A percentile compares a stretch with the other conserved stretches of the same genome.
These are phyloP conservation scores for Drosophila micromelanica DNA, from an alignment of 1,140 invertebrate species.

Conservation along the genomic window DNA sequence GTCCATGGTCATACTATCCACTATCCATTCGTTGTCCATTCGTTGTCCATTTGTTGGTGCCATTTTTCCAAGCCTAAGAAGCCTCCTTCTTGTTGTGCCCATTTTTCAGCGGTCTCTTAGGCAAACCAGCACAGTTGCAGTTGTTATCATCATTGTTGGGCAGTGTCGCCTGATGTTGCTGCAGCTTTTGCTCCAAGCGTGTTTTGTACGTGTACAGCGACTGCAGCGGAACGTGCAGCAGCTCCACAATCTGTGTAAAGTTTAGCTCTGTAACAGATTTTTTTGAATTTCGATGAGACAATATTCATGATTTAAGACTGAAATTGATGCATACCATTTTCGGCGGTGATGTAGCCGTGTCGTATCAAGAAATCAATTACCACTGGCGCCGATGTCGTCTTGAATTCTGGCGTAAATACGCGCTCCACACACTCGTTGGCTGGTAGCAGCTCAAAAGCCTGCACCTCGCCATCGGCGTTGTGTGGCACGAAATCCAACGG, in stretches of 20 bases:
- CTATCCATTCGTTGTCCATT: constrained; percentile 34
- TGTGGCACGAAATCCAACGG: constrained; percentile 94
- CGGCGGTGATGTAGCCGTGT: constrained; percentile 94
- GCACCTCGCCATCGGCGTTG: constrained; percentile 97
- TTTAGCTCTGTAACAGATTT: constrained; percentile 88
- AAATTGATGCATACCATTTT: constrained; percentile 89
- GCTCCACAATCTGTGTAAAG: constrained; percentile 92
- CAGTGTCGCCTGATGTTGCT: constrained; percentile 47
- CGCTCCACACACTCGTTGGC: constrained; percentile 92
- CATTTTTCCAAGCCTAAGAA: constrained; percentile 32
- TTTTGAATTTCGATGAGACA: not conserved
- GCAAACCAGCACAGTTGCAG: constrained; percentile 38
- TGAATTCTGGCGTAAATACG: constrained; percentile 93
- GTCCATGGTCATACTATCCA: constrained; percentile 30
- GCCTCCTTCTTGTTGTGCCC: constrained; percentile 67
- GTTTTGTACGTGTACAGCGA: constrained; percentile 87
- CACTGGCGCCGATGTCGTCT: constrained; percentile 96
- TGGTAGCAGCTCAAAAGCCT: constrained; percentile 93
- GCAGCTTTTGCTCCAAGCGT: constrained; percentile 60
- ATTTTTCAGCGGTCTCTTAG: constrained; percentile 64
- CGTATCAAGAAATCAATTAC: constrained; percentile 96
- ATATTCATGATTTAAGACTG: constrained; percentile 1
- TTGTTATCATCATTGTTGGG: constrained; percentile 54
- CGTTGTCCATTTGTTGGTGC: not conserved
- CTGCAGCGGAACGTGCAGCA: constrained; percentile 94